Conservation (phyloP, 2,888 invertebrate species). For the Eucriotettix oculatus region DNA sequence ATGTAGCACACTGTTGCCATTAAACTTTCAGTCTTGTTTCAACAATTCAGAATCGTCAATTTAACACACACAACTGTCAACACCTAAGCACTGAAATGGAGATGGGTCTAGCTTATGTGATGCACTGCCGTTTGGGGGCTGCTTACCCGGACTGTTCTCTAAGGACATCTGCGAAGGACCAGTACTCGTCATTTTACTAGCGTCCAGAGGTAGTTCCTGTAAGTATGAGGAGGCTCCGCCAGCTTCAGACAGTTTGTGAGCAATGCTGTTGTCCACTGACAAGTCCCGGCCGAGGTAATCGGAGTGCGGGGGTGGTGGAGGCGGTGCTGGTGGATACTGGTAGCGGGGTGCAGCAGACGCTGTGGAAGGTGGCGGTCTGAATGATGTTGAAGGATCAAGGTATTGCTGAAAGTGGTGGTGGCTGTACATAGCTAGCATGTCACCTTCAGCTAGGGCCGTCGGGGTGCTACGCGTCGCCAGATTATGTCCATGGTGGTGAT, state of each 20-base stretch:
- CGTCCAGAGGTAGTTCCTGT: neutral
- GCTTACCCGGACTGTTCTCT: neutral
- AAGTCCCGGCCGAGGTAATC: neutral
- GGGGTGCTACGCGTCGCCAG: neutral
- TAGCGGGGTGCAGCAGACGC: neutral
- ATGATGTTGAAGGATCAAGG: neutral
- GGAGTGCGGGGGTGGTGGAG: neutral
- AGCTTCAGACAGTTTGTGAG: neutral
- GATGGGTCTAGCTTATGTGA: neutral
- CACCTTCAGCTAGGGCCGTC: conserved; percentile 6
- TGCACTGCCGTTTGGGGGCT: neutral
- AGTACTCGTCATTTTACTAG: neutral
- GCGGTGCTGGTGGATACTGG: neutral
- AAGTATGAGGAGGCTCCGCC: neutral
- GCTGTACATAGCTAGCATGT: conserved; percentile 9
- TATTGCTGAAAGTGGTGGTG: conserved; percentile 12
- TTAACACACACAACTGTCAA: neutral
- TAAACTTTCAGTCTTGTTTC: too few relatives aligned
- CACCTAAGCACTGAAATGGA: neutral
- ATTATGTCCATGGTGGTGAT: too few relatives aligned
- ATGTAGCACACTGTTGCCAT: too few relatives aligned
- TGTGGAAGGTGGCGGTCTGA: neutral
- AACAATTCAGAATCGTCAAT: neutral
- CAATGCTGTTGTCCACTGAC: too few relatives aligned
- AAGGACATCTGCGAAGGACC: neutral